Evolutionary conservation across 1,140 invertebrate genomes (phyloP), one percentile per base, ranked within the genome.

Genomic region (Drosophila setifemur): DNA sequence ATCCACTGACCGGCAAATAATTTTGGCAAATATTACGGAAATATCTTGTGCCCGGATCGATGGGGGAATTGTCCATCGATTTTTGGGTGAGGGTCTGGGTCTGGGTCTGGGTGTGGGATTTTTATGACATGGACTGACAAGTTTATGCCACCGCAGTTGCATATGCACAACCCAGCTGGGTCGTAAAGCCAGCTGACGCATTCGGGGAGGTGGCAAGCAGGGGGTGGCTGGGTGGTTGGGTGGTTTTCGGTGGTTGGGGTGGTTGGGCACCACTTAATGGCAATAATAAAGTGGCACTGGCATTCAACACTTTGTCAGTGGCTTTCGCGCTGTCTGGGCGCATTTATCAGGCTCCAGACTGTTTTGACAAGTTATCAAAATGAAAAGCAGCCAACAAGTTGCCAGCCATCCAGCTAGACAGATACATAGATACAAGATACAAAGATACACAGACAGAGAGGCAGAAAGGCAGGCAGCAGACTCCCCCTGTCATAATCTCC

Each of bases 291-390:
- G 76, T 76, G 82, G 82, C 71, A 63, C 67, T 76, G 60, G 78
- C 78, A 79, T 76, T 88, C 83, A 88, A 88, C 83, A 85, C 85
- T 83, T 73, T 83, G 83, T 79, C 83, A 79, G 71, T 60, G 81
- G 76, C 81, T 86, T 74, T 49, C 72, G 49, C 60, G 55, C 54
- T 63, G 83, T 88, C 83, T 85, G 69, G 75, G 53, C 60, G 72
- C 72, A 88, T 88, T 85, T 81, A 76, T 86, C 85, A 88, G 81
- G 73, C 74, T 23, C 68, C 83, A 85, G 78, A 85, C 78, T 83
- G 77, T 88, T 88, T 88, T 88, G 85, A 88, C 85, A 88, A 88
- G 85, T 88, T 88, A 88, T 88, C 85, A 88, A 86, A 81, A 86
- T 81, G 75, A 78, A 70, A 77, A 73, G 68, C 64, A 66, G 73